Percentiles rank a stretch among this genome's conserved stretches.
Evolutionary conservation across 2,888 invertebrate species (phyloP).

Genomic region (Scaeva pyrastri): DNA sequence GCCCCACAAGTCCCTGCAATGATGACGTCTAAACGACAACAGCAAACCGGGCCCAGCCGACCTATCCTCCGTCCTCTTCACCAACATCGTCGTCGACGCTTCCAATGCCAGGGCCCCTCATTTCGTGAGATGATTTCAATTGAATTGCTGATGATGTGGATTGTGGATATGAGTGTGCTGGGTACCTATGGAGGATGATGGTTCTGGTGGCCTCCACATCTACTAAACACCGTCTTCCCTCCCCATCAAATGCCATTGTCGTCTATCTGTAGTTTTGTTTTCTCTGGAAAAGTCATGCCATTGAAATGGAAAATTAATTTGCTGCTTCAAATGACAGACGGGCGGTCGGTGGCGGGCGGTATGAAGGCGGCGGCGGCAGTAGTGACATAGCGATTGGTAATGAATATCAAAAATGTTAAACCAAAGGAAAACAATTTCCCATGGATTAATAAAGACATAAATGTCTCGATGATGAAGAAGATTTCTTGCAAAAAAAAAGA

Average conservation of each 20-base stretch:
- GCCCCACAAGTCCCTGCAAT: slow-evolving; percentile 23
- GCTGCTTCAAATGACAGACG: slow-evolving; percentile 40
- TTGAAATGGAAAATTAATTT: slow-evolving; percentile 67
- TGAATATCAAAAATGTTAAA: slow-evolving; percentile 52
- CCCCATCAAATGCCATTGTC: slow-evolving; percentile 1
- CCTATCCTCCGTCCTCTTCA: neutral
- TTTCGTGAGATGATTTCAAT: slow-evolving; percentile 69
- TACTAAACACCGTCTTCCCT: too few relatives aligned
- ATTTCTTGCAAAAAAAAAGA: slow-evolving; percentile 3
- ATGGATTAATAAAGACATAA: slow-evolving; percentile 58
- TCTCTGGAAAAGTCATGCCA: slow-evolving; percentile 60
- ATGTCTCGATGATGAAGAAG: slow-evolving; percentile 30
- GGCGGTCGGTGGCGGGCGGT: neutral
- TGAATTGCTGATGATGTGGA: slow-evolving; percentile 58
- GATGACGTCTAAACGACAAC: slow-evolving; percentile 16
- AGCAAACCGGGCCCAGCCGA: neutral
- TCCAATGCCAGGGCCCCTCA: slow-evolving; percentile 21
- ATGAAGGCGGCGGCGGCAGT: slow-evolving; percentile 4
- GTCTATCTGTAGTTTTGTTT: slow-evolving; percentile 17
- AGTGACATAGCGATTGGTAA: slow-evolving; percentile 46
- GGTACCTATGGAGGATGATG: neutral
- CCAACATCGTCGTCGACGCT: neutral
- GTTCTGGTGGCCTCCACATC: neutral
- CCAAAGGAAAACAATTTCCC: slow-evolving; percentile 42
- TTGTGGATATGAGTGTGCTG: neutral